A percentile compares a stretch with the other conserved stretches of the same genome.
Conservation (phyloP, 2,888 invertebrate genomes). For the Strigamia transsilvanica region DNA sequence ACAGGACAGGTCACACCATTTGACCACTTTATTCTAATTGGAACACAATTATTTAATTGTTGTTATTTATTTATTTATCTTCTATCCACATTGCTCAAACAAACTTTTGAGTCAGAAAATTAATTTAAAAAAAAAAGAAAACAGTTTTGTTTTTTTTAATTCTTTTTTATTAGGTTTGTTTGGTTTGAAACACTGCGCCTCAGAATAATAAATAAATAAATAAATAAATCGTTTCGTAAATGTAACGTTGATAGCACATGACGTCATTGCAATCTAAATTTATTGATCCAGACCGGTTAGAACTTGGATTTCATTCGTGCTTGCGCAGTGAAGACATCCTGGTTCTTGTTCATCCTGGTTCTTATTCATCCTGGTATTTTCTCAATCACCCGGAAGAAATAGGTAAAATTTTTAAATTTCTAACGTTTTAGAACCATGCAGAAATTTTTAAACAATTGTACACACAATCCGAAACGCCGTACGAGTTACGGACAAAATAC, state of each 20-base stretch:
- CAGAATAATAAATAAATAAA: neutral
- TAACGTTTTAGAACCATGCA: neutral
- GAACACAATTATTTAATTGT: too few relatives aligned
- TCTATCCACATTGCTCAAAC: too few relatives aligned
- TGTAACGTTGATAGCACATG: neutral
- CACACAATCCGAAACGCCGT: neutral
- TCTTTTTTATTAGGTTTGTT: too few relatives aligned
- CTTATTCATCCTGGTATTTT: constrained; percentile 8
- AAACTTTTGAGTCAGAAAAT: too few relatives aligned
- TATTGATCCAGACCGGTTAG: neutral
- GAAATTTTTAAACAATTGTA: neutral
- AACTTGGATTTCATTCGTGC: neutral
- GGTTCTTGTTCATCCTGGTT: constrained; percentile 8
- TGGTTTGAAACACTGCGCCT: too few relatives aligned
- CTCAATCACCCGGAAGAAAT: constrained; percentile 8
- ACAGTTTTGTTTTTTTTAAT: too few relatives aligned
- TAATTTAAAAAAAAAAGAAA: too few relatives aligned
- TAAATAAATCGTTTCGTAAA: neutral
- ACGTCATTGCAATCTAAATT: neutral
- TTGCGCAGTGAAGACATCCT: constrained; percentile 8
- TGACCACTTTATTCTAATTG: too few relatives aligned
- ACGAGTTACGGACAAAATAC: neutral
- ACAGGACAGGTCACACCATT: too few relatives aligned
- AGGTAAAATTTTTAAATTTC: neutral
- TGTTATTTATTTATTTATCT: too few relatives aligned